Evolutionary conservation across 35 echinoderm and acorn worm species (phyloP), one percentile per base, ranked within the genome.

Genomic region (Apostichopus parvimensis): DNA sequence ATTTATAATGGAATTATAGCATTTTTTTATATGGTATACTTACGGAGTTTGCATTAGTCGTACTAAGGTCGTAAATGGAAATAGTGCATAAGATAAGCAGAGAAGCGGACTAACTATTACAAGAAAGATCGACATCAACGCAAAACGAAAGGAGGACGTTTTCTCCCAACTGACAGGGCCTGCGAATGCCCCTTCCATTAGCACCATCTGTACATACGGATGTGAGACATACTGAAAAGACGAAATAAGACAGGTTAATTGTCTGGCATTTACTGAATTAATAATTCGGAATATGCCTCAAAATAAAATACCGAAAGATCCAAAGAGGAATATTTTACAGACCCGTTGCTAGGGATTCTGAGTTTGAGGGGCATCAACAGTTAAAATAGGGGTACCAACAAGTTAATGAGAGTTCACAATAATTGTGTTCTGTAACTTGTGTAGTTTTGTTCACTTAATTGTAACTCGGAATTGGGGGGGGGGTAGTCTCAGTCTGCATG

Each of bases 11-110:
- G 11, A 18, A 18, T 68, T 68, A 14, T 14, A 14, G 0, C 18
- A 68, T 0, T 11, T 68, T 68, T 18, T 14, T 68, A 17, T 28
- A 45, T 80, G 53, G 4, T 81, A 10, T 15, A 90, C 88, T 90
- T 78, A 90, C 88, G 88, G 88, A 9, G 88, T 90, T 25, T 90
- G 45, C 88, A 90, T 90, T 14, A 90, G 72, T 34, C 72, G 34
- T 8, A 90, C 88, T 15, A 90, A 11, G 23, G 15, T 90, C 56
- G 66, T 15, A 61, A 90, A 77, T 77, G 88, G 88, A 54, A 73
- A 78, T 4, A 90, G 20, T 22, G 88, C 88, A 77, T 90, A 90
- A 56, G 73, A 28, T 6, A 90, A 10, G 52, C 88, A 90, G 1
- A 90, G 25, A 13, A 90, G 15, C 1, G 88, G 88, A 57, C 52